Evolutionary conservation across 2,797 vertebrate genomes (phyloP), one percentile per base, ranked within the genome.

Genomic region (Etheostoma perlongum): DNA sequence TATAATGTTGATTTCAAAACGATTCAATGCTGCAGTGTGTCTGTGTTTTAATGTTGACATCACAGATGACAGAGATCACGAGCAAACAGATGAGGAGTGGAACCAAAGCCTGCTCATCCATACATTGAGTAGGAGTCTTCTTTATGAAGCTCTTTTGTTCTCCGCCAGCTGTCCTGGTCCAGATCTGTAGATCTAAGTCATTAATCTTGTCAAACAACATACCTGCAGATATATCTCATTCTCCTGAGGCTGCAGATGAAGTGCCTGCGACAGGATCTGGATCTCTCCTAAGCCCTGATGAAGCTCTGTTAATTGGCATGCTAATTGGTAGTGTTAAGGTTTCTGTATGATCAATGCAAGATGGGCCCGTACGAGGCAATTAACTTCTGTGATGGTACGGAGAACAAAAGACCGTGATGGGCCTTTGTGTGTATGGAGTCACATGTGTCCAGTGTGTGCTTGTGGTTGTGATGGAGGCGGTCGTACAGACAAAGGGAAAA

Each of bases 151-250:
- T 48, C 72, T 33, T 2, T 80, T 70, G 73, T 80, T 62, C 71
- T 52, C 49, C 3, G 36, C 71, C 82, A 67, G 72, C 70, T 74
- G 74, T 69, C 62, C 27, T 11, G n/a, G 18, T 71, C 61, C 60
- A 58, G 46, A 79, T 79, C 63, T 61, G 52, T 14, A 73, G 73
- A 78, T 76, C 72, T 74, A 54, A 78, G 33, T 49, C 70, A 77
- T 81, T 81, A 64, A 80, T 89, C 78, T 78, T 53, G 66, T 84
- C 82, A 74, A 83, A 83, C 79, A 86, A 60, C 69, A 53, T 53
- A 73, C 62, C 68, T 72, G 48, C 74, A 57, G 61, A 78, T 65
- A 78, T 65, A 57, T 76, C 72, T 77, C 67, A 54, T 40, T 59
- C 63, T 54, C 14, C 1, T 15, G 46, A 63, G n/a, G 72, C 51